Conservation (phyloP, 2,113 vertebrate genomes). For the Nothoprocta pentlandii region DNA sequence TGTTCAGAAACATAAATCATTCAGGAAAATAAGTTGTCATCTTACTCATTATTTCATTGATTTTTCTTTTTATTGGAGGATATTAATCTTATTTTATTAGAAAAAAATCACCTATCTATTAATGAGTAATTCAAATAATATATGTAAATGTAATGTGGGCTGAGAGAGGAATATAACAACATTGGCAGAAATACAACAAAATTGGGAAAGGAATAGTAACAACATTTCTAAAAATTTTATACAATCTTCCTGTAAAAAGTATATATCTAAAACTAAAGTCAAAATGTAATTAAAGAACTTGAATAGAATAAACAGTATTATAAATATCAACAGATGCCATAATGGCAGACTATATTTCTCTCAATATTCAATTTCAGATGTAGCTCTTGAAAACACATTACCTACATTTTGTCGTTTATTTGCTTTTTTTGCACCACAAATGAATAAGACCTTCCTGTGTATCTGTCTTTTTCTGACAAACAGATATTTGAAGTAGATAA, state of each 20-base stretch:
- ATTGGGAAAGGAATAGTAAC: neutral
- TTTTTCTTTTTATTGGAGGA: neutral
- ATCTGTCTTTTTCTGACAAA: neutral
- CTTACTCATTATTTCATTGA: neutral
- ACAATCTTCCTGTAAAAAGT: neutral
- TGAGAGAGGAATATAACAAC: neutral
- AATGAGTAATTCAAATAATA: neutral
- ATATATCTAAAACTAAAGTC: neutral
- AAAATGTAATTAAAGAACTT: neutral
- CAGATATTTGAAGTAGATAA: too few species aligned
- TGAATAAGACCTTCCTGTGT: neutral
- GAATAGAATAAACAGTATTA: neutral
- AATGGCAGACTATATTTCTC: neutral
- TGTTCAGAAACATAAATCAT: neutral
- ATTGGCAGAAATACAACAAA: too few species aligned
- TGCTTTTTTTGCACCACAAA: neutral
- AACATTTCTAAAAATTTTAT: neutral
- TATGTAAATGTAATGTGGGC: accelerated
- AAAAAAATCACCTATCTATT: neutral
- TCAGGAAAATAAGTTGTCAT: neutral
- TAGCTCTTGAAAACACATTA: neutral
- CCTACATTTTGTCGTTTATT: neutral
- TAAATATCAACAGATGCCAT: neutral
- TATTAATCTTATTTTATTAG: neutral
- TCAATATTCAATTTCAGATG: neutral